These are phyloP conservation scores for Drosophila nannoptera DNA, from an alignment of 1,140 invertebrate genomes.

Conservation along the genomic window DNA sequence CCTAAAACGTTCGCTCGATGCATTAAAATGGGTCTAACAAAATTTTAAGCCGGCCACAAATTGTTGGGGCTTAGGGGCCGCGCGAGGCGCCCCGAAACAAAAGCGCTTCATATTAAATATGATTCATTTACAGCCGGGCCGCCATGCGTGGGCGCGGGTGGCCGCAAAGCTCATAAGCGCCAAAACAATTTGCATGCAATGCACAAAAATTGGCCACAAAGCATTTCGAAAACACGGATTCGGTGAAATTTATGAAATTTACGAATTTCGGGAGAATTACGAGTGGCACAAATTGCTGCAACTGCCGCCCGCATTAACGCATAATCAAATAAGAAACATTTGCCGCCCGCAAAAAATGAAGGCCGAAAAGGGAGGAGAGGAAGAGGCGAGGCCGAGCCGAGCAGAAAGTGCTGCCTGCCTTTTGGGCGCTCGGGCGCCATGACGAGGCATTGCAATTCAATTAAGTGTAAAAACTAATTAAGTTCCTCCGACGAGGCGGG, in stretches of 20 bases:
- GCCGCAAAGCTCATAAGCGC: slow-evolving; percentile 29
- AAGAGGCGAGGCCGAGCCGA: slow-evolving; percentile 1
- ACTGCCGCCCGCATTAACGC: slow-evolving; percentile 2
- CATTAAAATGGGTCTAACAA: slow-evolving; percentile 62
- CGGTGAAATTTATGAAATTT: slow-evolving; percentile 48
- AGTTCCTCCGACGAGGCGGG: slow-evolving; percentile 44
- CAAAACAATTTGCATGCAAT: slow-evolving; percentile 27
- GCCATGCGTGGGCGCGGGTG: slow-evolving; percentile 40
- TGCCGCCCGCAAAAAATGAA: background rate
- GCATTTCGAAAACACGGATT: slow-evolving; percentile 25
- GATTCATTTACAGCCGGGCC: slow-evolving; percentile 60
- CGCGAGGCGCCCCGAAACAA: slow-evolving; percentile 6
- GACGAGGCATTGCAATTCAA: slow-evolving; percentile 68
- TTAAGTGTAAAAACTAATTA: slow-evolving; percentile 78
- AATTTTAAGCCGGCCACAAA: slow-evolving; percentile 65
- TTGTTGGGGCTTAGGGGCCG: slow-evolving; percentile 58
- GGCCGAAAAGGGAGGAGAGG: background rate
- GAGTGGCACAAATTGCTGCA: slow-evolving; percentile 4
- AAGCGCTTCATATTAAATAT: slow-evolving; percentile 64
- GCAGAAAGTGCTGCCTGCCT: slow-evolving; percentile 34
- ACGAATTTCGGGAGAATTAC: slow-evolving; percentile 50
- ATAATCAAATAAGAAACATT: slow-evolving; percentile 24
- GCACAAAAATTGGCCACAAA: slow-evolving; percentile 37
- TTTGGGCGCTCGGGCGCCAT: slow-evolving; percentile 16
- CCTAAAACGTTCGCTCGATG: slow-evolving; percentile 35